Conservation (phyloP, 2,888 invertebrate species). For the Danaus chrysippus region DNA sequence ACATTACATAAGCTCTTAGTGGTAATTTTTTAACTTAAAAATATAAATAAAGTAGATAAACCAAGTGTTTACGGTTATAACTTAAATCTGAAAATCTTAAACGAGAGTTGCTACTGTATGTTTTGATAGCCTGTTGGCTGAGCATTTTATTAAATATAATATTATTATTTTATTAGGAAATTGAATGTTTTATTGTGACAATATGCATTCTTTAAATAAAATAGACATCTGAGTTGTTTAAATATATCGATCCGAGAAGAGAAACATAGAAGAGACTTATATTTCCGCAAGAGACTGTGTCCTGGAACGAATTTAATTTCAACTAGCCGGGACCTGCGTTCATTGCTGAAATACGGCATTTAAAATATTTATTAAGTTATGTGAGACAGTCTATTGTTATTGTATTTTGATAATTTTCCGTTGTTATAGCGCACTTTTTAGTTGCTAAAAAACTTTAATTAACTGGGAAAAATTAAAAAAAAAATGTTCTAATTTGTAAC, state of each 20-base stretch:
- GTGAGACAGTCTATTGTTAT: not conserved
- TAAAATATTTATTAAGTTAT: conserved; percentile 10
- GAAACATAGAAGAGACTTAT: conserved; percentile 24
- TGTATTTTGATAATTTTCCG: no score
- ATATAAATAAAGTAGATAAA: no score
- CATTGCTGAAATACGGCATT: conserved; percentile 22
- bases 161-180: not conserved
- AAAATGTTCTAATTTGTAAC: no score
- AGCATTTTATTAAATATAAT: not conserved
- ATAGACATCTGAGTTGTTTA: not conserved
- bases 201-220: not conserved
- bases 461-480: no score
- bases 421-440: no score
- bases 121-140: no score
- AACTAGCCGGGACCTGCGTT: conserved; percentile 27
- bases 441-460: no score
- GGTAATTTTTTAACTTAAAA: no score
- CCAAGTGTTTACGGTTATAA: no score
- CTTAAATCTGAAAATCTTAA: no score
- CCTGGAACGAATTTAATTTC: conserved; percentile 28
- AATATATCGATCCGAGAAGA: conserved; percentile 12
- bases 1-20: no score
- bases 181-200: not conserved
- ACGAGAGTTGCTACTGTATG: no score
- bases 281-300: conserved; percentile 19